Evolutionary conservation across 2,888 invertebrate species (phyloP), one percentile per base, ranked within the genome.

Genomic region (Nymphalis c-album): DNA sequence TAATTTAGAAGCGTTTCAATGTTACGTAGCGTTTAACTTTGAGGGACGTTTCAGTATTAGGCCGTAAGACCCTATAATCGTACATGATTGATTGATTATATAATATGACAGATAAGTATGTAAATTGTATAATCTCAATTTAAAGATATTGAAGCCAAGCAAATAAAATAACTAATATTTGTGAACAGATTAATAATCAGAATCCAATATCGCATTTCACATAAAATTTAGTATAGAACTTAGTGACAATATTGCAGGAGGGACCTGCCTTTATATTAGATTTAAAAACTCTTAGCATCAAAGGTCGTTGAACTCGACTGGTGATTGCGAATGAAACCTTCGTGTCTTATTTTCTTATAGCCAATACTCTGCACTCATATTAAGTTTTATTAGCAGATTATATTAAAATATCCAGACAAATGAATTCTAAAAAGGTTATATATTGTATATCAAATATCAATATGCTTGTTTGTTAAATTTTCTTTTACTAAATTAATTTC

Each of bases 291-390:
- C 26, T 22, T 13, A 40, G 40, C 26, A 16, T 26, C 17, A 55
- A 16, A 22, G 53, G 31, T 31, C 1, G 22, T 3, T 31, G 53
- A 31, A 17, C 53, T 55, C 31, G 17, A 26, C n/a, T 31, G 17
- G n/a, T 26, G 31, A 16, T 16, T 17, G 31, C 17, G 31, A 55
- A 55, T 55, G 31, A 31, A 26, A 40, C 40, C 16, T 55, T 26
- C 53, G 26, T 55, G 17, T 55, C 17, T 53, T 31, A 46, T 59
- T 59, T 59, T 46, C 59, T 47, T 47, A 47, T 20, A 18, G 60
- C 46, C 60, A 60, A 60, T 60, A 60, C 22, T 7, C 26, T 17
- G 8, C 8, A 20, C 59, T 40, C 26, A 46, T 46, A 22, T 46
- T 47, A 46, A 26, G 26, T 45, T 46, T 20, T 47, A 46, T 22